Evolutionary conservation across 1,140 invertebrate species (phyloP).

Genomic region (Calosoma granatense): DNA sequence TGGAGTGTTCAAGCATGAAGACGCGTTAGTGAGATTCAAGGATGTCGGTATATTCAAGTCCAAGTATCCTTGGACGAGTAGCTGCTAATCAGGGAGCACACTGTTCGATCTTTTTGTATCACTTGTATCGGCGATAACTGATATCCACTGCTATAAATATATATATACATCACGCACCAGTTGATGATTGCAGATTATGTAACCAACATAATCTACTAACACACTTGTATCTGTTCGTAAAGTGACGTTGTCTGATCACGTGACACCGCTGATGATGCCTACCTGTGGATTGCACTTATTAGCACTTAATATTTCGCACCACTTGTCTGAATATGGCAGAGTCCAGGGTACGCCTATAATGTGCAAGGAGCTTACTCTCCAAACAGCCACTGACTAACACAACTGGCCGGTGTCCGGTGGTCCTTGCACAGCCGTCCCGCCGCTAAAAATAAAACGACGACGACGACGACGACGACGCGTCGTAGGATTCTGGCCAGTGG

Average conservation of each 20-base stretch:
- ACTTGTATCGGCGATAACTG: too few species aligned
- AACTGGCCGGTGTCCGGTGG: neutral
- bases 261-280: neutral
- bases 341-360: neutral
- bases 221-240: too few species aligned
- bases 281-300: conserved; percentile 2
- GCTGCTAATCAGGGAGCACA: too few species aligned
- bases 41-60: too few species aligned
- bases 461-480: neutral
- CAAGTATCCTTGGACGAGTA: too few species aligned
- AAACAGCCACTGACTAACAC: conserved; percentile 4
- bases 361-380: neutral
- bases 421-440: neutral
- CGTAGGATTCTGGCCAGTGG: neutral
- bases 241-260: neutral
- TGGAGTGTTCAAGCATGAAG: too few species aligned
- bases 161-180: neutral
- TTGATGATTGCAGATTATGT: neutral
- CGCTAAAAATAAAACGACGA: neutral
- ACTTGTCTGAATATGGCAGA: neutral
- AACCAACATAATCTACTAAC: neutral
- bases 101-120: too few species aligned
- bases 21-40: too few species aligned
- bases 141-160: neutral
- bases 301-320: neutral